Conservation (phyloP, 2,797 vertebrate species). For the Eulemur rubriventer region DNA sequence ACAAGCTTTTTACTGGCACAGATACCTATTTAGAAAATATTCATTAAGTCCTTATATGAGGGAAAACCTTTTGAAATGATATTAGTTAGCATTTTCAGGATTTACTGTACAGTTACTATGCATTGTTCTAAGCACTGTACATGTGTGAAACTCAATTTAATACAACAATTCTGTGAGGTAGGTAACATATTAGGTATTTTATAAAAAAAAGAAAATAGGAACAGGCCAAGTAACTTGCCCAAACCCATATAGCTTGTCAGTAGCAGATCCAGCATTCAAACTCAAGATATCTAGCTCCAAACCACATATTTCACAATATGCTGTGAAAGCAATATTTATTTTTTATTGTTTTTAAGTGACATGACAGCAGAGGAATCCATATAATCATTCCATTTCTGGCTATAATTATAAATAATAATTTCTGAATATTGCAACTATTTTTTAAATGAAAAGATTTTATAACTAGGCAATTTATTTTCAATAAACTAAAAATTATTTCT, state of each 20-base stretch:
- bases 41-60: not conserved
- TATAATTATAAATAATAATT: no score
- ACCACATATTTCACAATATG: no score
- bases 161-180: not conserved
- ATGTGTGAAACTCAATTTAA: not conserved
- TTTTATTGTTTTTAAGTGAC: no score
- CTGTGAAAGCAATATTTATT: no score
- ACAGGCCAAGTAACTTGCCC: not conserved
- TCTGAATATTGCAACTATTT: no score
- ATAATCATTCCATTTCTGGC: no score
- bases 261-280: not conserved
- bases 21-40: not conserved
- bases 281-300: no score
- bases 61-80: not conserved
- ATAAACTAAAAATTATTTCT: no score
- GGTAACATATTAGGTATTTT: not conserved
- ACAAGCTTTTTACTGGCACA: not conserved
- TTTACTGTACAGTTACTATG: not conserved
- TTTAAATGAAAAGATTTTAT: no score
- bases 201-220: not conserved
- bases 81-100: not conserved
- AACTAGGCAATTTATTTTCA: no score
- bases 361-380: no score
- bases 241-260: not conserved
- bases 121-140: not conserved